Evolutionary conservation across 1,140 invertebrate genomes (phyloP), one percentile per base, ranked within the genome.

Genomic region (Chlorops oryzae): DNA sequence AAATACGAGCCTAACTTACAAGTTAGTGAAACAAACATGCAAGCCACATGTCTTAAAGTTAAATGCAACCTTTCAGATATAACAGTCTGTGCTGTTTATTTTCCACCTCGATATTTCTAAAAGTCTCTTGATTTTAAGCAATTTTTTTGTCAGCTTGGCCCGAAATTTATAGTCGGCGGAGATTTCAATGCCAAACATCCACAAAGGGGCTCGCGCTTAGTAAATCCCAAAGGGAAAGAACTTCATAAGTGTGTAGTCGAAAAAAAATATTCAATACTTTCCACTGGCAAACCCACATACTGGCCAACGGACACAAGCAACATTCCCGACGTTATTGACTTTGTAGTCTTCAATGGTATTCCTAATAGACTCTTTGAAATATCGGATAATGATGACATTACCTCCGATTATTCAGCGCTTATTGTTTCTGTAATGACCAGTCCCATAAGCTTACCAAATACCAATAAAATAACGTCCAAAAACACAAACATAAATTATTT

Each of bases 181-280:
- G n/a, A n/a, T n/a, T n/a, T n/a, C n/a, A n/a, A n/a, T 50, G 66
- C 68, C n/a, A 74, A 75, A 59, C 63, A 73, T 37, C 54, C 50
- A 10, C 44, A 55, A 23, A 75, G 71, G 73, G 72, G 69, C 0
- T 74, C 68, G 2, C 66, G 73, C 52, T 45, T 65, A 17, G 47
- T 28, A 3, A 63, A 54, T 15, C 47, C 66, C n/a, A 70, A 55
- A 51, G 62, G 63, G 2, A 49, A 53, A 34, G 55, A 70, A 47
- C 55, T 72, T 3, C 58, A 63, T 12, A 52, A 45, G 54, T 50
- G 58, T 13, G 61, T 64, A 13, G 39, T 44, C 7, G 35, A 17
- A 0, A 61, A 65, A 34, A 52, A 61, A n/a, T 41, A 63, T 13
- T 46, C 53, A 21, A 28, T 40, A n/a, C 17, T 64, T 22, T 62